Evolutionary conservation across 1,140 invertebrate species (phyloP).

Genomic region (Oryctes rhinoceros): DNA sequence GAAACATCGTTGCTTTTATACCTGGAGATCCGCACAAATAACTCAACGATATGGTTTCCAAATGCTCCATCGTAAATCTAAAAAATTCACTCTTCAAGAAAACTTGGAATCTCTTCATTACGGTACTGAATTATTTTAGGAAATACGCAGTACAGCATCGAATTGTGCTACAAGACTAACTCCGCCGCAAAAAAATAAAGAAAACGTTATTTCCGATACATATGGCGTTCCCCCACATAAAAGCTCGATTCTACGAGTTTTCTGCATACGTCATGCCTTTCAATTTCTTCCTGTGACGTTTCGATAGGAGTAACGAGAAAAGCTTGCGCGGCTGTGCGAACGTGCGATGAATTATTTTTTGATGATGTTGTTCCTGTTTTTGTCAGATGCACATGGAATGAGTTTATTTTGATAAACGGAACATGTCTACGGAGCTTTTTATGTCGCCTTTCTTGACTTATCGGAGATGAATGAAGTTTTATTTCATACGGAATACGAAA

Average conservation of each 20-base stretch:
- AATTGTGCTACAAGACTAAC: not conserved
- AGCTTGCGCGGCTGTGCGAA: not conserved
- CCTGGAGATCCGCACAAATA: too few relatives aligned
- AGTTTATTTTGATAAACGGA: slow-evolving; percentile 24
- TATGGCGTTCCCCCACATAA: not conserved
- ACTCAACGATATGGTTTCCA: too few relatives aligned
- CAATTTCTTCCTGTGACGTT: slow-evolving; percentile 12
- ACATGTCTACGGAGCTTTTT: not conserved
- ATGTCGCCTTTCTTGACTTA: not conserved
- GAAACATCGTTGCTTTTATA: not conserved
- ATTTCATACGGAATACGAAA: not conserved
- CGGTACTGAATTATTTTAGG: too few relatives aligned
- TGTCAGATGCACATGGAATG: slow-evolving; percentile 21
- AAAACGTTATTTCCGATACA: not conserved
- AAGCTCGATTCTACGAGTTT: not conserved
- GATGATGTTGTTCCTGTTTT: slow-evolving; percentile 5
- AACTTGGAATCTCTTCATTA: too few relatives aligned
- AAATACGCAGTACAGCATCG: not conserved
- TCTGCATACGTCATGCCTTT: not conserved
- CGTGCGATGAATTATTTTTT: slow-evolving; percentile 16
- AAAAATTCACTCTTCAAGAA: too few relatives aligned
- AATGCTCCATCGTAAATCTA: too few relatives aligned
- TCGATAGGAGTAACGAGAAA: not conserved
- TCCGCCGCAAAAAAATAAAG: not conserved
- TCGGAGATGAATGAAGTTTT: not conserved